Evolutionary conservation across 2,888 invertebrate genomes (phyloP), one percentile per base, ranked within the genome.

Genomic region (Ecliptopera silaceata): DNA sequence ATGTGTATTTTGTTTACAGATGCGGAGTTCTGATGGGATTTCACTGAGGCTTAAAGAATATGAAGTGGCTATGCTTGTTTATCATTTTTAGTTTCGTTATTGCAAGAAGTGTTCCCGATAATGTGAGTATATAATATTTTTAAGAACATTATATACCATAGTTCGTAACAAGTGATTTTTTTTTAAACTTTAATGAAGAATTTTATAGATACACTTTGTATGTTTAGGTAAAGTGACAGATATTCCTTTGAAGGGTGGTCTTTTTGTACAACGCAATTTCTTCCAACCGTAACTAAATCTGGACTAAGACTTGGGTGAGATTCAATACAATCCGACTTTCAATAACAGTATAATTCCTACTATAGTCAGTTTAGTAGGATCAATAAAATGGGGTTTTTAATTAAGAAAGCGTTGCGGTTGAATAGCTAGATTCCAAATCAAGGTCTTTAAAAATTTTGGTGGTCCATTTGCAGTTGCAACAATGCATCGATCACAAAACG

Each of bases 61-160:
- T 85, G 85, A 85, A 82, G 80, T 79, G 80, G 82, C 65, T 80
- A 65, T 79, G 75, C 70, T 70, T 75, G 65, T 63, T 82, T 52
- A 68, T 80, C 47, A 67, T 83, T 64, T 69, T 78, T 64, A 74
- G 81, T 66, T 70, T 85, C 65, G 70, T 74, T 52, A 72, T 77
- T 59, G 75, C 81, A 74, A 74, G 70, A 50, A 69, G 77, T 65
- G 68, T 72, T 55, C 70, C 71, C 45, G 64, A 80, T 57, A 69
- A 77, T 57, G 89, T 89, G 62, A 84, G 86, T 82, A 47, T n/a
- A 26, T 38, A 5, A 12, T 36, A 8, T 5, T 36, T n/a, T 13
- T 12, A 12, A 34, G 6, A n/a, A n/a, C n/a, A n/a, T n/a, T n/a
- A n/a, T n/a, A n/a, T n/a, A n/a, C n/a, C n/a, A n/a, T n/a, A n/a